Base-by-base conservation (phyloP, 1,140 invertebrate species). In the Anoplolepis gracilipes region DNA sequence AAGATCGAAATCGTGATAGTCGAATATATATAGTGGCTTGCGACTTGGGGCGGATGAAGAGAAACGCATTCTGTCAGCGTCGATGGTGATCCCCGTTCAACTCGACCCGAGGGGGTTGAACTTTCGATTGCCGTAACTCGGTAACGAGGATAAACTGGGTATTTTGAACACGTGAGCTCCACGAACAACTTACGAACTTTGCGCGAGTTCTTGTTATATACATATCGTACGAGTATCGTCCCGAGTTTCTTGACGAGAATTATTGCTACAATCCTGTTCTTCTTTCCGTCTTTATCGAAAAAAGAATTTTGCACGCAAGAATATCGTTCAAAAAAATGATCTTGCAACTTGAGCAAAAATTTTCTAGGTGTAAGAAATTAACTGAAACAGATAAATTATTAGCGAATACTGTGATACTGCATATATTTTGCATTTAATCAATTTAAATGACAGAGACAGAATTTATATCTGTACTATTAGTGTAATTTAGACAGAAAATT, bases 91-190 rank as follows among this genome's bases (percentile, higher is more conserved):
- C 22, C 42, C 39, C 64, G 49, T 55, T n/a, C 69, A 70, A 86
- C 42, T 46, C 11, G 46, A 73, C 53, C 70, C 78, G 46, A 22
- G 25, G 70, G 77, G 62, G 39, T 42, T 73, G 46, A 88, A 88
- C 87, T 88, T 88, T 88, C 87, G 78, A 88, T 88, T 84, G 87
- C 78, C 70, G 70, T 84, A 88, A 87, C 87, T 87, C 72, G 36
- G 62, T 87, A 88, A 88, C 70, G 72, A 88, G 85, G 87, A 87
- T 76, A 87, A 88, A 87, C 81, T 64, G 64, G 55, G n/a, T 87
- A 88, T 88, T 88, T 88, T 57, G 85, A 49, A 16, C 46, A 49
- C 46, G 46, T 16, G 46, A 16, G 13, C 46, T 49, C 13, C 16
- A 49, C 46, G 16, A 49, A 49, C 13, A 49, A 16, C 46, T 49